Conservation (phyloP, 2,113 vertebrate genomes). For the Cathartes aura region DNA sequence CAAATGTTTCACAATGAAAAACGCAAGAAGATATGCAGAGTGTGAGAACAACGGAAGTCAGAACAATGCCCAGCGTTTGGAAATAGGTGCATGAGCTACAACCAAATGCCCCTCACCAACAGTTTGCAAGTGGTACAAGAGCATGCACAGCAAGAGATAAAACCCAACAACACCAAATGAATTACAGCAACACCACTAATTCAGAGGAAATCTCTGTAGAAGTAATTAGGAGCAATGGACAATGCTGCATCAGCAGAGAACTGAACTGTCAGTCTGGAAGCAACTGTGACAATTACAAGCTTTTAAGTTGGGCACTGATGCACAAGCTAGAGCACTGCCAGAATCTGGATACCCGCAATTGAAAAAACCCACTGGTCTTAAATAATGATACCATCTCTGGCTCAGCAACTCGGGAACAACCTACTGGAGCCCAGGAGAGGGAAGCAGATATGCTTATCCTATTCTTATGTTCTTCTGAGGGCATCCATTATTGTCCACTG, state of each 20-base stretch:
- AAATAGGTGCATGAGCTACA: background rate
- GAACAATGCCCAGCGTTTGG: background rate
- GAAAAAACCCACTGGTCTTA: background rate
- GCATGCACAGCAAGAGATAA: background rate
- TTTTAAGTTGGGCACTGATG: background rate
- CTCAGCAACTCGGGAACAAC: background rate
- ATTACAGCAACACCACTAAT: background rate
- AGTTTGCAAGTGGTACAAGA: background rate
- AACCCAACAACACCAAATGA: background rate
- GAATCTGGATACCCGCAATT: background rate
- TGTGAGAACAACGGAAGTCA: background rate
- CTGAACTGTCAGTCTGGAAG: background rate
- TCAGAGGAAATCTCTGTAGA: background rate
- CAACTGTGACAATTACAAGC: background rate
- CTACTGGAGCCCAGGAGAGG: background rate
- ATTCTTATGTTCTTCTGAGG: background rate
- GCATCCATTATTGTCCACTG: background rate
- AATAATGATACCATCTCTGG: background rate
- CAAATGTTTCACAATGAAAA: background rate
- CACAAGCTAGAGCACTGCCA: background rate
- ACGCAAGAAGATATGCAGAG: background rate
- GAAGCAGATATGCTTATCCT: background rate
- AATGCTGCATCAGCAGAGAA: constrained; percentile 15
- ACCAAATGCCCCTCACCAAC: background rate
- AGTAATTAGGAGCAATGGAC: background rate